Conservation (phyloP, 1,140 invertebrate genomes). For the Chelonus insularis region DNA sequence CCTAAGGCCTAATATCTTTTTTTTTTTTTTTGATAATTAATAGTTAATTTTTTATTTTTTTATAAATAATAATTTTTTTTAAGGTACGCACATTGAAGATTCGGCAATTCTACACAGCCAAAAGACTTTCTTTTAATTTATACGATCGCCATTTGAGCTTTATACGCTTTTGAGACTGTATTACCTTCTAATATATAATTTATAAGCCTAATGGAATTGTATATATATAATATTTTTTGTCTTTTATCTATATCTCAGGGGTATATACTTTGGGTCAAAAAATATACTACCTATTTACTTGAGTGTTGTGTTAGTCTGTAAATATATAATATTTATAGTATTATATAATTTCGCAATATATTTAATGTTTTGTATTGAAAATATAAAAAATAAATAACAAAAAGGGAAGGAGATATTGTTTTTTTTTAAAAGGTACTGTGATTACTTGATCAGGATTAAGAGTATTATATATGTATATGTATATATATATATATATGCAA, state of each 20-base stretch:
- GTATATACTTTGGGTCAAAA: slow-evolving; percentile 29
- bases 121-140: slow-evolving; percentile 13
- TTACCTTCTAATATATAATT: no score
- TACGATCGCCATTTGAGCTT: not conserved
- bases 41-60: no score
- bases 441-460: not conserved
- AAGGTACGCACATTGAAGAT: slow-evolving; percentile 31
- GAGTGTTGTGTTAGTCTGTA: no score
- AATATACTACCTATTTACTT: slow-evolving; percentile 33
- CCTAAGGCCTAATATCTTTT: slow-evolving; percentile 32
- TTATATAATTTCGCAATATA: slow-evolving; percentile 14
- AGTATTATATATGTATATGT: slow-evolving; percentile 4
- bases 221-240: no score
- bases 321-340: slow-evolving; percentile 1
- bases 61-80: no score
- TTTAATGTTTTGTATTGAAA: not conserved
- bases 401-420: slow-evolving; percentile 4
- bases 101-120: slow-evolving; percentile 25
- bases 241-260: not conserved
- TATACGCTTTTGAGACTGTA: not conserved
- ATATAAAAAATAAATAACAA: not conserved
- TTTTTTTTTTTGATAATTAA: slow-evolving; percentile 2
- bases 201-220: no score
- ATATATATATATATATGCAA: no score
- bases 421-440: slow-evolving; percentile 1